Base-by-base conservation (phyloP, 1,140 invertebrate genomes). In the Parapsyche elsis region DNA sequence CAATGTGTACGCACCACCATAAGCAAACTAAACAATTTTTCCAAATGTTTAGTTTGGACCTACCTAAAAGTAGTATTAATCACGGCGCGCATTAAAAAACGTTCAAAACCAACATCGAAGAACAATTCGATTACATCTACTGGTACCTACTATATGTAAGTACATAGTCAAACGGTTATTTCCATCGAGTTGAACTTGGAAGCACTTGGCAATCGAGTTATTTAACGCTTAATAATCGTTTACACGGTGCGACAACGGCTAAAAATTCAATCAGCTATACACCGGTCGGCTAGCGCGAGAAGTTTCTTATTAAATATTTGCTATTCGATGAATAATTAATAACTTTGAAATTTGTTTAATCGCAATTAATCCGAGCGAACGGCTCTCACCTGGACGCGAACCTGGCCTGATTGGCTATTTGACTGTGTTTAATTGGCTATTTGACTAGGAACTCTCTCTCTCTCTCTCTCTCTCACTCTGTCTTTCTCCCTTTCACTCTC, bases 361-460 rank as follows among this genome's bases (percentile, higher is more conserved):
- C 81, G 75, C 75, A 81, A 81, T 81, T 81, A 81, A 81, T 76
- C 71, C 81, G 74, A 77, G 45, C 45, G 81, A 57, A 19, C 26
- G 71, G 71, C 57, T 77, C 75, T 77, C 78, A 79, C 77, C 77
- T 78, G 77, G 45, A 73, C 70, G 23, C 53, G 53, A 53, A 76
- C 71, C 21, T 12, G 64, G 64, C 23, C 61, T 81, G 81, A 81
- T 81, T 81, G 81, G 46, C 77, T 81, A 71, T 81, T 81, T 81
- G 81, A 80, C 79, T 79, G 78, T 81, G 78, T 81, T 81, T 79
- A 81, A 81, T 81, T 81, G 81, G 71, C 77, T 71, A 81, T 79
- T 81, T 81, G 81, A 77, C 73, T 71, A 71, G 64, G 10, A 5
- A 16, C 24, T 67, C 21, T 23, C 21, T 67, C 61, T 23, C 21